Evolutionary conservation across 2,888 invertebrate species (phyloP).

Genomic region (Drosophila cracens): DNA sequence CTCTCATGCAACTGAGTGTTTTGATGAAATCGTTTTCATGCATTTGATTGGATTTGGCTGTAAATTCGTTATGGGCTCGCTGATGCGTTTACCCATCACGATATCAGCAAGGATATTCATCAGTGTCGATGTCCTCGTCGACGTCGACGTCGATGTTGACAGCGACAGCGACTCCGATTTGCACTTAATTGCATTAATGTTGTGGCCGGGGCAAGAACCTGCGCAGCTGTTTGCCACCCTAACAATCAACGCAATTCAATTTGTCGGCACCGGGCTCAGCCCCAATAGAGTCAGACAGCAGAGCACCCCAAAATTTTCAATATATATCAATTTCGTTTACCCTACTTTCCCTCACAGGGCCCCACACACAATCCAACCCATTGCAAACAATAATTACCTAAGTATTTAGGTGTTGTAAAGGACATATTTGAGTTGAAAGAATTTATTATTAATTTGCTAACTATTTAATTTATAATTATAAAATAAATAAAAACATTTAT

Average conservation of each 20-base stretch:
- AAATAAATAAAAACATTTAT: neutral
- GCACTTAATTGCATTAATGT: conserved; percentile 79
- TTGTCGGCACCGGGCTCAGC: conserved; percentile 57
- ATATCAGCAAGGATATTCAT: conserved; percentile 55
- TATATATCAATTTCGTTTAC: conserved; percentile 55
- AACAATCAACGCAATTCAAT: conserved; percentile 76
- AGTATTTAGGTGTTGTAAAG: neutral
- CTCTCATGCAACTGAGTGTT: conserved; percentile 33
- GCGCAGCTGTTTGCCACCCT: conserved; percentile 20
- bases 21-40: conserved; percentile 63
- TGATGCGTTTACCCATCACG: conserved; percentile 64
- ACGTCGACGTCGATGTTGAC: conserved; percentile 42
- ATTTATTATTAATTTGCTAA: neutral
- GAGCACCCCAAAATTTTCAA: conserved; percentile 37
- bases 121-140: neutral
- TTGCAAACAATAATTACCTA: neutral
- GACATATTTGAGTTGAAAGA: neutral
- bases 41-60: conserved; percentile 68
- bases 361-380: neutral
- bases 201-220: conserved; percentile 56
- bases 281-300: conserved; percentile 38
- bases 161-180: conserved; percentile 59
- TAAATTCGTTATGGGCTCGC: conserved; percentile 71
- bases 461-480: neutral
- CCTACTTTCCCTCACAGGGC: neutral